Percentiles rank a stretch among this genome's conserved stretches.
phyloP scores from a whole-genome alignment of 2,888 invertebrate species.

The Ophion ventricosus region DNA sequence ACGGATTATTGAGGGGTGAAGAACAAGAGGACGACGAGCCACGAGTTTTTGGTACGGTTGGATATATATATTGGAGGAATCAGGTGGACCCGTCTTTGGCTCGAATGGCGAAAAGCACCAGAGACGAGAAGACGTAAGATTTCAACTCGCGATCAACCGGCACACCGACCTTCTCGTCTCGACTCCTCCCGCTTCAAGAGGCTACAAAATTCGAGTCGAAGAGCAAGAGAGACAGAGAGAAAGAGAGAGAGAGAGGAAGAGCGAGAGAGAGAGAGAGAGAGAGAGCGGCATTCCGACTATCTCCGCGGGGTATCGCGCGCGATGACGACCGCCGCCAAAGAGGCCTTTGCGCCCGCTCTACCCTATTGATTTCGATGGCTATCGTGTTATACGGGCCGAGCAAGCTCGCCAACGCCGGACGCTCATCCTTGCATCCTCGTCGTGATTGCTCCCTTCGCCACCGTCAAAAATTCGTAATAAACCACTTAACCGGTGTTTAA shows the following conservation, averaged over 20 bases:
- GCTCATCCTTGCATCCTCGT: constrained; percentile 25
- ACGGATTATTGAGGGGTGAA: constrained; percentile 7
- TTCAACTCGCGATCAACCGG: constrained; percentile 62
- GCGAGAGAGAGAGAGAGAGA: constrained; percentile 24
- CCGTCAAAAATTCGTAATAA: constrained; percentile 18
- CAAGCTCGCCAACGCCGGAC: constrained; percentile 49
- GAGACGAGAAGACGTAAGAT: constrained; percentile 64
- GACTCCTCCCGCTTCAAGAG: constrained; percentile 62
- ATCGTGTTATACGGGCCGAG: constrained; percentile 54
- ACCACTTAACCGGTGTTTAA: constrained; percentile 2
- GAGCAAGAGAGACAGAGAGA: too few species aligned
- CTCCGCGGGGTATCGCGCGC: constrained; percentile 63
- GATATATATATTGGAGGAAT: constrained; percentile 3
- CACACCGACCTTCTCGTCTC: constrained; percentile 29
- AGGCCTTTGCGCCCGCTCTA: constrained; percentile 54
- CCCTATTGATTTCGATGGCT: constrained; percentile 68
- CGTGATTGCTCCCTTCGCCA: constrained; percentile 42
- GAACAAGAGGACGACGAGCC: constrained; percentile 45
- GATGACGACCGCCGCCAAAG: constrained; percentile 70
- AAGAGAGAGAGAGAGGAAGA: constrained; percentile 16
- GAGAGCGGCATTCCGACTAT: constrained; percentile 56
- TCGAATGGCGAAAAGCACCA: constrained; percentile 57
- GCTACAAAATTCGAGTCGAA: constrained; percentile 53
- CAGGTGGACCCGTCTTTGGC: background rate
- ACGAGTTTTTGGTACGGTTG: constrained; percentile 34